Evolutionary conservation across 2,888 invertebrate genomes (phyloP).

Genomic region (Caenorhabditis sp.): DNA sequence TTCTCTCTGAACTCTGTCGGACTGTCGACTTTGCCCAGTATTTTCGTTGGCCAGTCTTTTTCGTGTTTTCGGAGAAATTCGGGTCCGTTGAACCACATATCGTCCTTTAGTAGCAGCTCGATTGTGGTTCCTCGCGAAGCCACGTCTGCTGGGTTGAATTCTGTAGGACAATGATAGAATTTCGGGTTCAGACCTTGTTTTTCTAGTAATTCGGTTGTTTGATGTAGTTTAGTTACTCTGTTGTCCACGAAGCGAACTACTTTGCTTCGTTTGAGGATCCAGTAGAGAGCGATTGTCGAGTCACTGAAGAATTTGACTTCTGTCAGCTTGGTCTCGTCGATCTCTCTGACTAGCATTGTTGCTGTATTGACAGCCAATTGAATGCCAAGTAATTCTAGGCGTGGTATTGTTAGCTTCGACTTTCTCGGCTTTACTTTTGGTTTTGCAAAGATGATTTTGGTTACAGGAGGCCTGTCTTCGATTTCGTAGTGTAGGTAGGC

Average conservation of each 20-base stretch:
- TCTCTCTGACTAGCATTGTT: neutral
- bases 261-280: neutral
- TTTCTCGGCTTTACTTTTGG: slow-evolving; percentile 16
- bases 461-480: slow-evolving; percentile 27
- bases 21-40: too few species aligned
- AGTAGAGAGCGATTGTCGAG: neutral
- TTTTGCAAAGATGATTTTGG: slow-evolving; percentile 58
- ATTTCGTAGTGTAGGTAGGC: slow-evolving; percentile 1
- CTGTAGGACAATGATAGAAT: neutral
- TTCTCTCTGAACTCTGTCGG: too few species aligned
- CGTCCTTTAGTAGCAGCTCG: neutral
- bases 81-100: neutral
- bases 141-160: neutral
- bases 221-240: neutral
- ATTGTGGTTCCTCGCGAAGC: neutral
- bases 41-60: neutral
- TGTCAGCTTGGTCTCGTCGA: neutral
- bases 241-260: neutral
- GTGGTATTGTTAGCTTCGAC: neutral
- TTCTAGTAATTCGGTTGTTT: neutral
- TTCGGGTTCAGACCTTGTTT: neutral
- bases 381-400: neutral
- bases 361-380: neutral
- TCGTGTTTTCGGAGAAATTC: neutral
- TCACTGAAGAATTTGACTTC: neutral